Evolutionary conservation across 2,797 vertebrate species (phyloP).

Genomic region (Parambassis ranga): DNA sequence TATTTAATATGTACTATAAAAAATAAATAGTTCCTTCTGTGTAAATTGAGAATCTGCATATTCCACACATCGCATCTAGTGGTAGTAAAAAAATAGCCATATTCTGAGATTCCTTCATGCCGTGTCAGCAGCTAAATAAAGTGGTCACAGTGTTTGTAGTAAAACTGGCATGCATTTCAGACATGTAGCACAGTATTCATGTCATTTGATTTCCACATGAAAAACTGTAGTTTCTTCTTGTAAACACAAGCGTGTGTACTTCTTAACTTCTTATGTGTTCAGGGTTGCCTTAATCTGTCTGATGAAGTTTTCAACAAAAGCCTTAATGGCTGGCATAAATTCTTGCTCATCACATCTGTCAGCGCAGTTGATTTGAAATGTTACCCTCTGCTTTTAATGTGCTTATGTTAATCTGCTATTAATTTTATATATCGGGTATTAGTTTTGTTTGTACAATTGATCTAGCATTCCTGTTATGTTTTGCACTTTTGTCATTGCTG

Average conservation of each 20-base stretch:
- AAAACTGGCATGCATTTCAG: conserved; percentile 9
- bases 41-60: conserved; percentile 17
- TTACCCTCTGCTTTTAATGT: too few relatives aligned
- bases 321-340: conserved; percentile 2
- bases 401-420: too few relatives aligned
- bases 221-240: conserved; percentile 14
- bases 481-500: conserved; percentile 48
- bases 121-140: conserved; percentile 10
- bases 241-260: background rate
- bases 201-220: conserved; percentile 16
- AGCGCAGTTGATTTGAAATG: too few relatives aligned
- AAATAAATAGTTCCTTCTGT: background rate
- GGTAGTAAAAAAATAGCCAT: background rate
- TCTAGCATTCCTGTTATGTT: conserved; percentile 23
- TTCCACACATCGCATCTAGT: background rate
- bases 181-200: background rate
- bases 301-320: too few relatives aligned
- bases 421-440: too few relatives aligned
- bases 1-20: background rate
- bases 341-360: background rate
- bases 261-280: conserved; percentile 14
- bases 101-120: background rate
- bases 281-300: conserved; percentile 55
- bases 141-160: conserved; percentile 18
- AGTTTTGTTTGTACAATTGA: conserved; percentile 9